These are phyloP conservation scores for Chiroxiphia lanceolata DNA, from an alignment of 2,797 vertebrate species.

Conservation along the genomic window DNA sequence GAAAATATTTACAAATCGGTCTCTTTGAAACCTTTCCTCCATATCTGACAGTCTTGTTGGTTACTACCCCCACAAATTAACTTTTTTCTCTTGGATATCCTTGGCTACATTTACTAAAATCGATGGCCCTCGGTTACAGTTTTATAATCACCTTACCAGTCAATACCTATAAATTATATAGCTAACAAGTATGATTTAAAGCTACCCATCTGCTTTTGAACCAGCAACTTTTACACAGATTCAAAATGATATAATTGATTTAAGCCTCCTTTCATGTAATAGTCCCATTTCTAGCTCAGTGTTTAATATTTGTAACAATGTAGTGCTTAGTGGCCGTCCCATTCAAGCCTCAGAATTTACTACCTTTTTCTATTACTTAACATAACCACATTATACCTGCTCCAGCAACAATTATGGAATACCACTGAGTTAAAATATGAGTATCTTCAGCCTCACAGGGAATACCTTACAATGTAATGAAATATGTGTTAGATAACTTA, in stretches of 20 bases:
- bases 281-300: not conserved
- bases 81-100: conserved; percentile 30
- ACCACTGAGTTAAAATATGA: conserved; percentile 51
- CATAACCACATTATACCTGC: conserved; percentile 34
- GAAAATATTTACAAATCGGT: conserved; percentile 11
- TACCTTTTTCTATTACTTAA: conserved; percentile 35
- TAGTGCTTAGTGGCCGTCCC: not conserved
- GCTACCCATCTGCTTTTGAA: conserved; percentile 25
- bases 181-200: conserved; percentile 14
- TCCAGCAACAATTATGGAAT: conserved; percentile 47
- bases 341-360: not conserved
- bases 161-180: not conserved
- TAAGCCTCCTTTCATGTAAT: not conserved
- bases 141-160: not conserved
- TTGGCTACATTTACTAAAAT: conserved; percentile 17
- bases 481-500: not conserved
- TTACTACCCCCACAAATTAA: conserved; percentile 27
- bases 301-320: not conserved
- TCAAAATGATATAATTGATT: not conserved
- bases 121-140: not conserved
- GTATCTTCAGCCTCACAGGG: conserved; percentile 51
- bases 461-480: conserved; percentile 11
- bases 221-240: not conserved
- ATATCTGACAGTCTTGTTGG: not conserved
- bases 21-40: conserved; percentile 25